Conservation (phyloP, 1,140 invertebrate species). For the Cydia splendana region DNA sequence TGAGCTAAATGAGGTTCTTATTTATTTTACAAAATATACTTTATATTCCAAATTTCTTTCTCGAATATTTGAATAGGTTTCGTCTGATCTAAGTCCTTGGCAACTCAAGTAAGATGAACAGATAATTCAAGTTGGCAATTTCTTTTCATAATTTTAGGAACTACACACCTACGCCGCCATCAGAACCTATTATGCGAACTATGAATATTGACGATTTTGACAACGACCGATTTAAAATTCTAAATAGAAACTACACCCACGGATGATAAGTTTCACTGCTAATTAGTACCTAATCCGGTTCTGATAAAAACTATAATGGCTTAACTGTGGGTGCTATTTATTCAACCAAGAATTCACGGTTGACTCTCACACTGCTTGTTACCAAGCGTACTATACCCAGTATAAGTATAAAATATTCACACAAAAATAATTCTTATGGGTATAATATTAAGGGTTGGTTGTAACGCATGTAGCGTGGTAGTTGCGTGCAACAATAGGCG, state of each 20-base stretch:
- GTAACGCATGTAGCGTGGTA: not conserved
- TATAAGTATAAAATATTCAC: not conserved
- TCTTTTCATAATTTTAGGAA: not conserved
- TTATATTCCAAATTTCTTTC: not conserved
- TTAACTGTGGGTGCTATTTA: not conserved
- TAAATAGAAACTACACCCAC: slow-evolving; percentile 19
- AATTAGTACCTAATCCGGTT: slow-evolving; percentile 1
- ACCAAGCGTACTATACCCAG: not conserved
- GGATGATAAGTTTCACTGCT: not conserved
- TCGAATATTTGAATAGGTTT: not conserved
- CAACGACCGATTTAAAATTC: not conserved
- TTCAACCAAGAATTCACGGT: slow-evolving; percentile 21
- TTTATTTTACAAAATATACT: not conserved
- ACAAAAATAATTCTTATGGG: not conserved
- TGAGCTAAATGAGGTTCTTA: not conserved
- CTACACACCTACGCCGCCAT: not conserved
- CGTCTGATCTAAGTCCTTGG: not conserved
- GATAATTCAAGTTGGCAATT: not conserved
- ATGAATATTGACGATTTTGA: not conserved
- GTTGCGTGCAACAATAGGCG: slow-evolving; percentile 19
- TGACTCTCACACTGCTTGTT: slow-evolving; percentile 23
- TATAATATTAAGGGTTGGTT: not conserved
- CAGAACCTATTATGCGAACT: not conserved
- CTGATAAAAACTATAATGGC: slow-evolving; percentile 5
- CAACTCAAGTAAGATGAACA: not conserved